A percentile compares a stretch with the other conserved stretches of the same genome.
Conservation (phyloP, 2,888 invertebrate species). For the Calliphora vomitoria region DNA sequence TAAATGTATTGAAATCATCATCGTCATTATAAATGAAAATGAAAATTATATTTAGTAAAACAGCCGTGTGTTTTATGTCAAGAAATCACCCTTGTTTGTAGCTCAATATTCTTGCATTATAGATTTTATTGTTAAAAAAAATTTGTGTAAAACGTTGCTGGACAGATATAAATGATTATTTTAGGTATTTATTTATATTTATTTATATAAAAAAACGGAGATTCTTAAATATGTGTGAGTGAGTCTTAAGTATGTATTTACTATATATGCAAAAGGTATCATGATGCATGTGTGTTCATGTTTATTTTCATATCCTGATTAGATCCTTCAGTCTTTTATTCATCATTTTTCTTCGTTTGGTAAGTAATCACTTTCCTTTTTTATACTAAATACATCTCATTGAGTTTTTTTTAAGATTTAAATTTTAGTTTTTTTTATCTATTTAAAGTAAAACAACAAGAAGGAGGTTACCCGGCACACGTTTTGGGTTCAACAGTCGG, state of each 20-base stretch:
- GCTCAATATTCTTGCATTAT: not conserved
- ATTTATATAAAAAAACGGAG: not conserved
- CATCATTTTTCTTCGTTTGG: conserved; percentile 11
- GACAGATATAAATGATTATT: conserved; percentile 53
- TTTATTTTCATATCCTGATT: conserved; percentile 62
- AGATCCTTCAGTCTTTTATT: conserved; percentile 27
- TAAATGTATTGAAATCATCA: conserved; percentile 54
- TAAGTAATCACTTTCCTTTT: conserved; percentile 68
- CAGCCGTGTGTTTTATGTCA: conserved; percentile 72
- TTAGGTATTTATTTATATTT: conserved; percentile 36
- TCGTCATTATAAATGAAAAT: conserved; percentile 4
- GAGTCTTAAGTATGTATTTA: not conserved
- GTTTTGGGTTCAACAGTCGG: conserved; percentile 64
- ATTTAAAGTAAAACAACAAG: not conserved
- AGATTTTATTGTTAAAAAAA: not conserved
- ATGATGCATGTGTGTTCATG: conserved; percentile 10
- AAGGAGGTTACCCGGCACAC: conserved; percentile 69
- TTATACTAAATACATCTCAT: conserved; percentile 10
- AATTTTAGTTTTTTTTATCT: conserved; percentile 57
- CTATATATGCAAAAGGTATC: conserved; percentile 66
- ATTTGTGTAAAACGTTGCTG: conserved; percentile 23
- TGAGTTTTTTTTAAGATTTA: conserved; percentile 41
- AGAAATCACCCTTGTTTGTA: conserved; percentile 67
- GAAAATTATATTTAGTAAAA: conserved; percentile 39
- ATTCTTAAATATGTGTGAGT: not conserved